Evolutionary conservation across 2,113 vertebrate genomes (phyloP).

Genomic region (Heterocephalus glaber): DNA sequence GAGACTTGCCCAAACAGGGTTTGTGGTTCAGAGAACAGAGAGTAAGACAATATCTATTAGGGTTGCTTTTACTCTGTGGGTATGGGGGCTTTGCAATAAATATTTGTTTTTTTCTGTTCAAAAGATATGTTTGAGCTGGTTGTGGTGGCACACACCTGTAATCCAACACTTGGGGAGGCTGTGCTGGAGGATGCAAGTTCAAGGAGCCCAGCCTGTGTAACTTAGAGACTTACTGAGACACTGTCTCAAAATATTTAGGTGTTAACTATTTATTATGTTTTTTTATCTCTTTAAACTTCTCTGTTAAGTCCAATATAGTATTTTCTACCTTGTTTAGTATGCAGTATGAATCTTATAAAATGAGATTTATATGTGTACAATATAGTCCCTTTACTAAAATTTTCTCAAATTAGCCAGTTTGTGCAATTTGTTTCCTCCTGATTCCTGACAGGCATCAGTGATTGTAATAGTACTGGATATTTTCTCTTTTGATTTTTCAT

Average conservation of each 20-base stretch:
- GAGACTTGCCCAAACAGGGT: fast-evolving
- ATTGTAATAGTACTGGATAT: too few relatives aligned
- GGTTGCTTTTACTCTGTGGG: neutral
- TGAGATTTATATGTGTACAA: neutral
- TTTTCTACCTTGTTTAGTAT: neutral
- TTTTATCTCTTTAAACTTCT: neutral
- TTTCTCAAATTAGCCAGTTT: neutral
- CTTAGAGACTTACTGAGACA: neutral
- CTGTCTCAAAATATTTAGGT: neutral
- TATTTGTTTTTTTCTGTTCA: neutral
- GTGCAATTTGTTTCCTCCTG: neutral
- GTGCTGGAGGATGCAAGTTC: neutral
- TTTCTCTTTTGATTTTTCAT: neutral
- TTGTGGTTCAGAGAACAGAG: neutral
- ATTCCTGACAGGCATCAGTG: neutral
- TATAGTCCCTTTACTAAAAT: neutral
- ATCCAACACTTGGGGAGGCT: neutral
- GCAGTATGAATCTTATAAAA: neutral
- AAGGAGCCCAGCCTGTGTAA: neutral
- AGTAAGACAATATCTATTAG: neutral
- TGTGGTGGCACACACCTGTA: neutral
- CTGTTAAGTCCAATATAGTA: neutral
- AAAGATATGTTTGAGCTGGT: neutral
- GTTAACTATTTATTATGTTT: neutral
- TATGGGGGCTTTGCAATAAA: neutral